Percentiles rank a stretch among this genome's conserved stretches.
Evolutionary conservation across 2,797 vertebrate genomes (phyloP).

Genomic region (Pangasius mekongensis): DNA sequence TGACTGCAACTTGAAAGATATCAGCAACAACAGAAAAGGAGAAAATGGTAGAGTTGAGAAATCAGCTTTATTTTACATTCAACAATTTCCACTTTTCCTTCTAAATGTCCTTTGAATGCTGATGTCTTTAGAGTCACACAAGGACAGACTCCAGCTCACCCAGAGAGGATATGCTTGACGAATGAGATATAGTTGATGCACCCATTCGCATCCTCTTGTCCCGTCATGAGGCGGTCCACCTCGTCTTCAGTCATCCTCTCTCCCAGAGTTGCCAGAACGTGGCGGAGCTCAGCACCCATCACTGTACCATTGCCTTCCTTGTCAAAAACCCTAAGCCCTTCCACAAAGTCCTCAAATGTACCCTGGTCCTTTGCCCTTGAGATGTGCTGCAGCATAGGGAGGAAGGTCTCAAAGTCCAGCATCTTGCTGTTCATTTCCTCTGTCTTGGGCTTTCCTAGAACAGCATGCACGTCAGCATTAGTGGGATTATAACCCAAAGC

Average conservation of each 20-base stretch:
- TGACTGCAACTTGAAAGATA: not conserved
- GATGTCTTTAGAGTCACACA: not conserved
- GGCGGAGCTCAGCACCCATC: constrained; percentile 95
- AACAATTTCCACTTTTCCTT: constrained; percentile 43
- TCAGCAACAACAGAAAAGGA: constrained; percentile 30
- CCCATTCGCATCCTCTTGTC: constrained; percentile 92
- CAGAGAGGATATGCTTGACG: constrained; percentile 91
- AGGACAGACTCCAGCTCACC: constrained; percentile 66
- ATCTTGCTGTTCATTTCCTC: constrained; percentile 88
- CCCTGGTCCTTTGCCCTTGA: constrained; percentile 92
- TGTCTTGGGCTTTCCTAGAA: constrained; percentile 88
- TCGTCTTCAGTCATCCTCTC: constrained; percentile 91
- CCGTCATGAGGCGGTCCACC: constrained; percentile 89
- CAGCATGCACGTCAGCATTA: constrained; percentile 88
- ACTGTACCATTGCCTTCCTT: constrained; percentile 96
- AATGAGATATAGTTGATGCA: constrained; percentile 97
- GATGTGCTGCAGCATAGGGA: constrained; percentile 94
- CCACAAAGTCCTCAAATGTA: constrained; percentile 92
- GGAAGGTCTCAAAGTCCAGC: constrained; percentile 92
- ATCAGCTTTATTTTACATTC: constrained; percentile 53
- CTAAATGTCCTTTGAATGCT: constrained; percentile 42
- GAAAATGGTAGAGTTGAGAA: constrained; percentile 29
- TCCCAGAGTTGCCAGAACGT: constrained; percentile 91
- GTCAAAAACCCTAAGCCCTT: constrained; percentile 93
- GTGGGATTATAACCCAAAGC: constrained; percentile 95